phyloP scores from a whole-genome alignment of 2,797 vertebrate species.

The Lophotriccus pileatus region DNA sequence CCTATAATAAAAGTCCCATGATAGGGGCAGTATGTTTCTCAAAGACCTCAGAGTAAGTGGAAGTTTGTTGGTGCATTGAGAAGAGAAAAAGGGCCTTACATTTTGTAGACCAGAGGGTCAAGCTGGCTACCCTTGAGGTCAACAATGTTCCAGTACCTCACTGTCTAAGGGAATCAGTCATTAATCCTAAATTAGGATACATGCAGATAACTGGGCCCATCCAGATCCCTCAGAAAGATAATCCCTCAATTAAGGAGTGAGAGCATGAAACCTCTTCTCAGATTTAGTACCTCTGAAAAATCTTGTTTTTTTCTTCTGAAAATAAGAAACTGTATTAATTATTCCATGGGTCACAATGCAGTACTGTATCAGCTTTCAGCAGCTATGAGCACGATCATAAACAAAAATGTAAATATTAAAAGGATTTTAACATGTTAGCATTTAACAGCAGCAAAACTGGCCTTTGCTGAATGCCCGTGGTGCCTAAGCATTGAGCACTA shows the following conservation, averaged over 20 bases:
- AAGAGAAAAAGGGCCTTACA: background rate
- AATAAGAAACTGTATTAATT: background rate
- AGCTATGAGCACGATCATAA: background rate
- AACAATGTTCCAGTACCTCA: background rate
- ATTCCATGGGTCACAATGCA: background rate
- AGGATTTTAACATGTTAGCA: background rate
- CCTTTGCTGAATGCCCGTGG: background rate
- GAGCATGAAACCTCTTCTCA: background rate
- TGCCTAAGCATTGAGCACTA: background rate
- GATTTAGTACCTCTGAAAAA: background rate
- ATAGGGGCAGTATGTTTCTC: background rate
- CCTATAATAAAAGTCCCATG: background rate
- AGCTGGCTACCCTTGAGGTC: background rate
- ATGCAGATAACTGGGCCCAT: background rate
- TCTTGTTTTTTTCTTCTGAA: background rate
- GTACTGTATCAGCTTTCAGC: background rate
- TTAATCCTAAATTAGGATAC: background rate
- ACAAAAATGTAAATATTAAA: background rate
- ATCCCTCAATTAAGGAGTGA: background rate
- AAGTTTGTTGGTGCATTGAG: background rate
- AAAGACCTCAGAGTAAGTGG: background rate
- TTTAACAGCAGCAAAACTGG: background rate
- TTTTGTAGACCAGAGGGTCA: background rate
- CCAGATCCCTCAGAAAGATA: background rate
- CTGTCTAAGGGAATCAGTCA: background rate